These are phyloP conservation scores for Triops cancriformis DNA, from an alignment of 1,140 invertebrate genomes.

Conservation along the genomic window DNA sequence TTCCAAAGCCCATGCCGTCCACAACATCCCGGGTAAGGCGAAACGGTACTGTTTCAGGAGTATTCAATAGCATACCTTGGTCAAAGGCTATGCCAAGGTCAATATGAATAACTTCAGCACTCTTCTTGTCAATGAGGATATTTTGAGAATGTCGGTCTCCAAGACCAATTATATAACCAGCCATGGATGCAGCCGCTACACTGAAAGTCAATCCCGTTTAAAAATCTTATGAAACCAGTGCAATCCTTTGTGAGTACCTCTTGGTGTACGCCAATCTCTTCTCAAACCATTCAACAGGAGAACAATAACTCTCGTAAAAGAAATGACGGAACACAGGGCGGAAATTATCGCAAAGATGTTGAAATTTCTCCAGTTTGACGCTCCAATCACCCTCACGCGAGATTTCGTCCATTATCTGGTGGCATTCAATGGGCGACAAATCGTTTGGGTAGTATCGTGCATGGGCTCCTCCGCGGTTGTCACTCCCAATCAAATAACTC, in stretches of 20 bases:
- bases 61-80: constrained; percentile 73
- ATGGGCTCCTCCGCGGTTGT: not conserved
- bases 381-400: not conserved
- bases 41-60: constrained; percentile 86
- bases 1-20: not conserved
- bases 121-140: constrained; percentile 79
- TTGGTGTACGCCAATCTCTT: constrained; percentile 64
- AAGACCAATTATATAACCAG: constrained; percentile 85
- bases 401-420: not conserved
- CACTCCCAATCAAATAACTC: constrained; percentile 40
- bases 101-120: constrained; percentile 61
- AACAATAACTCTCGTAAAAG: constrained; percentile 75
- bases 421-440: not conserved
- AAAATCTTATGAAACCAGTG: not conserved
- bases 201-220: constrained; percentile 42
- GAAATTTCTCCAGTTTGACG: constrained; percentile 42
- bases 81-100: constrained; percentile 80
- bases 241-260: not conserved
- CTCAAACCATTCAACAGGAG: constrained; percentile 79
- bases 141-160: constrained; percentile 87
- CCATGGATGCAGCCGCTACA: constrained; percentile 76
- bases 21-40: constrained; percentile 58
- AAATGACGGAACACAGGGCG: constrained; percentile 85
- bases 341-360: constrained; percentile 61
- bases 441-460: not conserved